Evolutionary conservation across 1,140 invertebrate species (phyloP).

Genomic region (Drosophila subpulchrella): DNA sequence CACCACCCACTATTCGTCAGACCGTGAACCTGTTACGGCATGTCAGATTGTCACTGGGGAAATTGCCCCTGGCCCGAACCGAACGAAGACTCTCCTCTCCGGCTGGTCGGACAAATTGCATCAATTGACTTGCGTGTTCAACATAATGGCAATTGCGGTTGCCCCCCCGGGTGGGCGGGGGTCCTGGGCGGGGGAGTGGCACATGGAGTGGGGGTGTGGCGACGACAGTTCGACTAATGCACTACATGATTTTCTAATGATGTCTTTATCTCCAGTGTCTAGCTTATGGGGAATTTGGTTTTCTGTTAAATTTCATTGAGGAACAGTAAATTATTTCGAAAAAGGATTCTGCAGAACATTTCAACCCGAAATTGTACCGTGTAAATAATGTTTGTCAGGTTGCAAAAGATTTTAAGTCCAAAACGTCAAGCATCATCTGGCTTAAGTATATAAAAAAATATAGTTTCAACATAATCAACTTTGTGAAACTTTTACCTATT

Average conservation of each 20-base stretch:
- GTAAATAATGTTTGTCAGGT: too few species aligned
- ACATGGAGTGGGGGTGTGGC: constrained; percentile 55
- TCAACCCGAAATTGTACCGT: too few species aligned
- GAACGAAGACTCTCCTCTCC: constrained; percentile 26
- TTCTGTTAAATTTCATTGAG: neutral
- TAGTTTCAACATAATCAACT: neutral
- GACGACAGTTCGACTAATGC: constrained; percentile 74
- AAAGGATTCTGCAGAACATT: too few species aligned
- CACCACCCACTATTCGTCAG: constrained; percentile 58
- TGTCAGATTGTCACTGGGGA: constrained; percentile 80
- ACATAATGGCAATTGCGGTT: constrained; percentile 75
- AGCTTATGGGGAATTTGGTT: neutral
- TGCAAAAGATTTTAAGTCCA: too few species aligned
- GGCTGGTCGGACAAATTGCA: constrained; percentile 76
- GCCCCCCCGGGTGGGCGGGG: constrained; percentile 47
- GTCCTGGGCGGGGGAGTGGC: constrained; percentile 7
- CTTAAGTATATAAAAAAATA: too few species aligned
- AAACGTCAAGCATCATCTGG: too few species aligned
- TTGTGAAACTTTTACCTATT: neutral
- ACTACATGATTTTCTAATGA: constrained; percentile 81
- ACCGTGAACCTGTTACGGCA: constrained; percentile 80
- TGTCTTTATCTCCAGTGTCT: constrained; percentile 56
- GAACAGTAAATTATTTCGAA: too few species aligned
- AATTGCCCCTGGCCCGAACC: constrained; percentile 57
- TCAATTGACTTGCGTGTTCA: constrained; percentile 83